These are phyloP conservation scores for Dendroctonus valens DNA, from an alignment of 1,140 invertebrate genomes.

Conservation along the genomic window DNA sequence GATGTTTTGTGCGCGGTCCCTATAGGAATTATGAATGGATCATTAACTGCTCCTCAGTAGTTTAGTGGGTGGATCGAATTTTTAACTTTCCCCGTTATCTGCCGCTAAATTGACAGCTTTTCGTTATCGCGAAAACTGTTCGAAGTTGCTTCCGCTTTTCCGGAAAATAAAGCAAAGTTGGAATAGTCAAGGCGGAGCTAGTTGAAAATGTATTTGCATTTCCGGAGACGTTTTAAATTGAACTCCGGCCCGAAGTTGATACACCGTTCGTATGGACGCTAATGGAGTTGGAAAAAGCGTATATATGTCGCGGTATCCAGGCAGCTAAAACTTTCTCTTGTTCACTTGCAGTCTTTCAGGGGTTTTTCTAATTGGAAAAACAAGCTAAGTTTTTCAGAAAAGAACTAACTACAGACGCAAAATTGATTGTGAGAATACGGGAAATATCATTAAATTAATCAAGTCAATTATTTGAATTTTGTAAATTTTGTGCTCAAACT, in stretches of 20 bases:
- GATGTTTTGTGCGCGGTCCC: too few relatives aligned
- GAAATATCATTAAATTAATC: too few relatives aligned
- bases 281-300: slow-evolving; percentile 24
- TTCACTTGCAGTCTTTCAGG: not conserved
- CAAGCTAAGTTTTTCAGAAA: too few relatives aligned
- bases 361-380: too few relatives aligned
- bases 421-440: too few relatives aligned
- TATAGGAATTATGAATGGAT: too few relatives aligned
- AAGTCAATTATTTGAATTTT: too few relatives aligned
- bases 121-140: not conserved
- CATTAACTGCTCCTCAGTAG: too few relatives aligned
- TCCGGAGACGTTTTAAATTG: slow-evolving; percentile 22
- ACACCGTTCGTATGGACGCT: slow-evolving; percentile 11
- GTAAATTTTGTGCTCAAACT: too few relatives aligned
- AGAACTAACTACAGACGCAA: too few relatives aligned
- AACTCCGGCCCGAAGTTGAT: slow-evolving; percentile 11
- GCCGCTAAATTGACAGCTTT: not conserved
- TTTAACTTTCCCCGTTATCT: not conserved
- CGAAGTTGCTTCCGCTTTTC: not conserved
- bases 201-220: slow-evolving; percentile 14
- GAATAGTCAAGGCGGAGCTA: not conserved
- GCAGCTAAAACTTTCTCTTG: slow-evolving; percentile 16
- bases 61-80: too few relatives aligned
- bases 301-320: slow-evolving; percentile 16
- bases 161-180: not conserved